Base-by-base conservation (phyloP, 2,797 vertebrate species). In the Bradypodion pumilum region DNA sequence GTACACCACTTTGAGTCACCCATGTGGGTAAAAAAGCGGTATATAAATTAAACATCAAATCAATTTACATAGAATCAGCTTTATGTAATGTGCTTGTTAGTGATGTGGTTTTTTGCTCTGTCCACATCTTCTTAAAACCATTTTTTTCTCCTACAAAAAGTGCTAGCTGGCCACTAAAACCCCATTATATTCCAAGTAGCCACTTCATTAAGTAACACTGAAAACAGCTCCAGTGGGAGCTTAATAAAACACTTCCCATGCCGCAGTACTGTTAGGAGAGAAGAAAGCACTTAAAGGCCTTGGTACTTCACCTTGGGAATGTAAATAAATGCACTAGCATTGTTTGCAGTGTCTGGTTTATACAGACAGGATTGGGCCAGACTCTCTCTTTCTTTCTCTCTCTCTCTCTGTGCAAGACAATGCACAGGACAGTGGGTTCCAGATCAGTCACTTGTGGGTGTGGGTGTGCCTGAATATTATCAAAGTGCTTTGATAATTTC, bases 171-270 rank as follows among this genome's bases (percentile, higher is more conserved):
- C 37, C 9, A 1, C 25, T 56, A 8, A 4, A 86, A 32, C 35
- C n/a, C 86, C 15, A 66, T 56, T 83, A 81, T 62, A 52, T 9
- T 49, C 23, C 32, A 74, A 8, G 75, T 74, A 87, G 56, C 10
- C 69, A 12, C 1, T 40, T 91, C 1, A 78, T 90, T 86, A 85
- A 73, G 52, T 75, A 80, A 78, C 77, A 74, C 15, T 63, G 27
- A 69, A 75, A 74, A 83, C 44, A 42, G 1, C 29, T 40, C 2
- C 8, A 77, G 77, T 62, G 85, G 1, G 29, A 84, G 10, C 42
- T 82, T 66, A 70, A 88, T 89, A 87, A 46, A 5, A 81, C 69
- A 66, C 23, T 40, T 25, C 84, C 63, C 9, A 73, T 78, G 66
- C 44, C 42, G 5, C 86, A 15, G 42, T 21, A 2, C 35, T 81